Evolutionary conservation across 2,797 vertebrate species (phyloP).

Genomic region (Melanotaenia parkinsoni): DNA sequence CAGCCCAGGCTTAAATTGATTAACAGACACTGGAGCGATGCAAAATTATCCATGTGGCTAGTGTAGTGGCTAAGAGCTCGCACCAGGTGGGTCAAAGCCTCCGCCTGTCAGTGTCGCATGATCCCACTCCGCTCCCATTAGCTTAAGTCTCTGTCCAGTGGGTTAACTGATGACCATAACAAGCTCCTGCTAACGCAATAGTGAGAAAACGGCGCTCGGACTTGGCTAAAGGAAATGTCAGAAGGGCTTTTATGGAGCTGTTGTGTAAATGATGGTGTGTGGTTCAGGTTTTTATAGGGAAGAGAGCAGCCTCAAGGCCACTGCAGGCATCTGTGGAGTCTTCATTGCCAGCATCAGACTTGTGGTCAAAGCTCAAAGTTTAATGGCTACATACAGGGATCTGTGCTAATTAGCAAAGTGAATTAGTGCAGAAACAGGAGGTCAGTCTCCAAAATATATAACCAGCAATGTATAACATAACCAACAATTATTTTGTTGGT

Average conservation of each 20-base stretch:
- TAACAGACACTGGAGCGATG: conserved; percentile 96
- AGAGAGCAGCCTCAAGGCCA: conserved; percentile 43
- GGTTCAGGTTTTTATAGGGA: conserved; percentile 60
- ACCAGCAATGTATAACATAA: no score
- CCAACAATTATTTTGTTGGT: background rate
- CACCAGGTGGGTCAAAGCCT: conserved; percentile 73
- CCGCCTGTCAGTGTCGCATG: conserved; percentile 87
- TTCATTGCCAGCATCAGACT: conserved; percentile 31
- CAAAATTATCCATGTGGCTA: conserved; percentile 97
- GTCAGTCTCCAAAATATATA: background rate
- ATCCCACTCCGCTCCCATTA: conserved; percentile 85
- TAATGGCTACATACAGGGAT: conserved; percentile 14
- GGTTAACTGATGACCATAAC: conserved; percentile 71
- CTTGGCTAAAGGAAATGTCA: conserved; percentile 53
- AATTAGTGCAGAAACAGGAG: background rate
- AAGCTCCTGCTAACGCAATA: conserved; percentile 66
- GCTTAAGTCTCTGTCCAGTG: conserved; percentile 56
- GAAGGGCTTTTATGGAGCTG: conserved; percentile 64
- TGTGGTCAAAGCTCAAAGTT: conserved; percentile 8
- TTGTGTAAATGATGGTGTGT: conserved; percentile 69
- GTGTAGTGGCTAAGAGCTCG: conserved; percentile 80
- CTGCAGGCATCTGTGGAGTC: conserved; percentile 44
- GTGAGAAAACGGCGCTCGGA: conserved; percentile 32
- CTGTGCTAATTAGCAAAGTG: background rate
- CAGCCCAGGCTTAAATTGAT: conserved; percentile 97